Evolutionary conservation across 2,113 vertebrate species (phyloP), one percentile per base, ranked within the genome.

Genomic region (Pygoscelis adeliae): DNA sequence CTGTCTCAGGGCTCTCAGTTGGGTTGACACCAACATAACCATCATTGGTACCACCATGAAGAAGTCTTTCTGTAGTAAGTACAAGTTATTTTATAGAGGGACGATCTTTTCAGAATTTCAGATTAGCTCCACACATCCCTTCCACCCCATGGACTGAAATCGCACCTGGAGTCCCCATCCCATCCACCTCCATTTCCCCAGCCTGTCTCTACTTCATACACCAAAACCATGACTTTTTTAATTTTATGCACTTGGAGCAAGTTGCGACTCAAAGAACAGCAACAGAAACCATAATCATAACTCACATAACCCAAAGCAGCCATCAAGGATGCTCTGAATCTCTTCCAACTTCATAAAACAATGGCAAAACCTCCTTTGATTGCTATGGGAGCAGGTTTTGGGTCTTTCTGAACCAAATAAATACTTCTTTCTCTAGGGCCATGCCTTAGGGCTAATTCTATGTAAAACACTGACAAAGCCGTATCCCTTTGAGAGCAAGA

Each of bases 281-380:
- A 65, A 40, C 5, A 80, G 62, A 78, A 92, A 73, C 47, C 63
- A 59, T 55, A 83, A 90, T 15, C 52, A 2, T 47, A 59, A 89
- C 15, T 89, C 70, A n/a, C 83, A 71, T 27, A 87, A 62, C 77
- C 69, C 94, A 94, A 87, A 94, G 94, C 65, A 89, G 89, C 67
- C 85, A 74, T 93, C 59, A 53, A 0, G 49, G 79, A 81, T 83
- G 76, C 46, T 94, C 62, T 88, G 92, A 94, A 78, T 85, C 85
- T n/a, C 29, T 94, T 94, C 87, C 90, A 92, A 2, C 42, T 58
- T 70, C 71, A 66, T 66, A 59, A 86, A 94, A 73, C 7, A 5
- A 73, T 18, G 27, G 49, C 25, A 83, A 93, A 94, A 42, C 9
- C 22, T 80, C 62, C 18, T 46, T 21, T 93, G 53, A 83, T 83